Conservation (phyloP, 2,113 vertebrate genomes). For the Grammomys surdaster region DNA sequence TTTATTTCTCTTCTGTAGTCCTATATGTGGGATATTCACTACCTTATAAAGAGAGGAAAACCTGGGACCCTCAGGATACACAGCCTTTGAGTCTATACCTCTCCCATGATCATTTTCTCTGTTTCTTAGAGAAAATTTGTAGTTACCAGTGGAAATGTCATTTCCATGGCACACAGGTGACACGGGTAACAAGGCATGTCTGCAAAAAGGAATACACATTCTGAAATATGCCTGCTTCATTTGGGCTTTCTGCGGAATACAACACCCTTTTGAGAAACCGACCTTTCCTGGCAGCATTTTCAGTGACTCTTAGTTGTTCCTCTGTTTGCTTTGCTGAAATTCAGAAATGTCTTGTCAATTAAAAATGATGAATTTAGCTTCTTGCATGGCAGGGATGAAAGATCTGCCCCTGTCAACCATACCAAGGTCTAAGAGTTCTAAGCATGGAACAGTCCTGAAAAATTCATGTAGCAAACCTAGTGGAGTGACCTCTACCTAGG, state of each 20-base stretch:
- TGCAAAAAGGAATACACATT: constrained; percentile 13
- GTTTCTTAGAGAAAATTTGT: neutral
- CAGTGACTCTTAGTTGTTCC: constrained; percentile 3
- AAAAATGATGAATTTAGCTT: constrained; percentile 69
- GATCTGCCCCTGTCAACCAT: neutral
- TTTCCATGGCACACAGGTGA: constrained; percentile 41
- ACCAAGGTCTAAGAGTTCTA: neutral
- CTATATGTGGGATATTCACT: neutral
- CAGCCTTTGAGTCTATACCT: neutral
- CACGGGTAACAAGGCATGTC: neutral
- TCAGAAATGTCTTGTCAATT: constrained; percentile 69
- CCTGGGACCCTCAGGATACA: neutral
- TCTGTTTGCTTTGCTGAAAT: constrained; percentile 17
- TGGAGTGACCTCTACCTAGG: neutral
- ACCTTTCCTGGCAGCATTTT: neutral
- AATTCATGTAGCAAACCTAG: neutral
- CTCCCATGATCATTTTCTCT: neutral
- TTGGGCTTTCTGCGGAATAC: constrained; percentile 22
- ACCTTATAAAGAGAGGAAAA: neutral
- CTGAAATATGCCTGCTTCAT: neutral
- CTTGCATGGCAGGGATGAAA: neutral
- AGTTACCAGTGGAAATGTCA: constrained; percentile 50
- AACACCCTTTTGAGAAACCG: neutral
- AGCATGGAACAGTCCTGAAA: neutral
- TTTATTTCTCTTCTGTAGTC: neutral